phyloP scores from a whole-genome alignment of 2,888 invertebrate genomes.

The Junonia oenone region DNA sequence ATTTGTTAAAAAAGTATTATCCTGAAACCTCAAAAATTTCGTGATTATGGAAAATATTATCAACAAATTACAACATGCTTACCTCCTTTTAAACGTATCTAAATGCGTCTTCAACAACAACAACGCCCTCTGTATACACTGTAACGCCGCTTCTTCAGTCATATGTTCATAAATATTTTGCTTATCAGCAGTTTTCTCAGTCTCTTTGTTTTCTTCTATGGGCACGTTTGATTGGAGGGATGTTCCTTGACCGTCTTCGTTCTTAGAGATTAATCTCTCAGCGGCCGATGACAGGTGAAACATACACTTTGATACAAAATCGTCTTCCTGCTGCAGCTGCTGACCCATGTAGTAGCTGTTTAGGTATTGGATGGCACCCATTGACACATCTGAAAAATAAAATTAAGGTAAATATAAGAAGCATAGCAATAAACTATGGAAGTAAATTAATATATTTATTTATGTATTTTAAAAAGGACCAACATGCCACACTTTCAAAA shows the following conservation, averaged over 20 bases:
- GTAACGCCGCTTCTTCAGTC: conserved; percentile 88
- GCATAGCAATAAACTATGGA: too few relatives aligned
- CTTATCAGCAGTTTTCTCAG: conserved; percentile 57
- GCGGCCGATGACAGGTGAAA: conserved; percentile 92
- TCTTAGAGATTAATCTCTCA: conserved; percentile 80
- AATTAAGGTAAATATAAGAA: not conserved
- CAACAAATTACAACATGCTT: conserved; percentile 24
- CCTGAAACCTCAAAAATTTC: not conserved
- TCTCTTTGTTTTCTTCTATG: conserved; percentile 43
- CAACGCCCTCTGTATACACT: conserved; percentile 94
- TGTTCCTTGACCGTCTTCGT: conserved; percentile 46
- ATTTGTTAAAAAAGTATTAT: too few relatives aligned
- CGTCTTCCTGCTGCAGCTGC: conserved; percentile 92
- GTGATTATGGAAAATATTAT: too few relatives aligned
- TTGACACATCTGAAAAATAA: conserved; percentile 85
- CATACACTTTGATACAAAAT: conserved; percentile 96
- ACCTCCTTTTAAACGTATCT: conserved; percentile 92
- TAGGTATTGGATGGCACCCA: conserved; percentile 96
- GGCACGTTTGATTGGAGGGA: conserved; percentile 33
- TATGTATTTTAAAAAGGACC: too few relatives aligned
- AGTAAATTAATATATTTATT: too few relatives aligned
- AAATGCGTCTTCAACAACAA: conserved; percentile 93
- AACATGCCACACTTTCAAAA: too few relatives aligned
- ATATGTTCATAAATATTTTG: conserved; percentile 71
- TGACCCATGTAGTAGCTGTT: conserved; percentile 97